These are phyloP conservation scores for Cyphomyrmex costatus DNA, from an alignment of 1,140 invertebrate genomes.

Conservation along the genomic window DNA sequence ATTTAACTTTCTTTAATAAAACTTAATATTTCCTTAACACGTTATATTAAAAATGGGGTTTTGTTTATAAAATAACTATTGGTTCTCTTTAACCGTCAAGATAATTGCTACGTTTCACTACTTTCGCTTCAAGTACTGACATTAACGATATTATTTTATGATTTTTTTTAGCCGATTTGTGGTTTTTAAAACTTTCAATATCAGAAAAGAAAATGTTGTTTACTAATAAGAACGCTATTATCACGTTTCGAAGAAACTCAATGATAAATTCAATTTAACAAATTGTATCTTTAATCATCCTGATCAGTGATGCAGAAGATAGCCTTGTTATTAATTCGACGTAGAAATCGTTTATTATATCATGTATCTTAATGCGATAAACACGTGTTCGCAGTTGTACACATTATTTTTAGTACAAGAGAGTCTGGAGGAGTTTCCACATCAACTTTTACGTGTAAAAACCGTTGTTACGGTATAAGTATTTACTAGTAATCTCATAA, in stretches of 20 bases:
- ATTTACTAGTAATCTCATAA: constrained; percentile 16
- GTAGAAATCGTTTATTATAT: not conserved
- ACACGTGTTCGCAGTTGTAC: constrained; percentile 2
- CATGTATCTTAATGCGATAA: constrained; percentile 33
- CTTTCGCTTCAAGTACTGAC: constrained; percentile 35
- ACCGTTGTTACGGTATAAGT: constrained; percentile 46
- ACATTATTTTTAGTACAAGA: constrained; percentile 19
- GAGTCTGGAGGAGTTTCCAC: not conserved
- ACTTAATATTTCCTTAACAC: not conserved
- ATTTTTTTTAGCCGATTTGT: not conserved
- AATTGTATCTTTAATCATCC: constrained; percentile 18
- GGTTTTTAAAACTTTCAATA: constrained; percentile 16
- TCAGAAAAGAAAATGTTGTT: constrained; percentile 8
- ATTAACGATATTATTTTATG: not conserved
- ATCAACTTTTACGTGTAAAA: constrained; percentile 55
- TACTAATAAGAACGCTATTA: constrained; percentile 7
- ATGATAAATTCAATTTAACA: not conserved
- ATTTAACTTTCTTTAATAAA: not conserved
- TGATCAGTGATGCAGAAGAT: constrained; percentile 23
- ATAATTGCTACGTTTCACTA: constrained; percentile 28
- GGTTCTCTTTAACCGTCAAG: not conserved
- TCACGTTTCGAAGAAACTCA: not conserved
- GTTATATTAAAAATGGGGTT: not conserved
- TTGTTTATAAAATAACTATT: constrained; percentile 31
- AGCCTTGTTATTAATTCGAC: constrained; percentile 1